Percentiles rank a stretch among this genome's conserved stretches.
phyloP scores from a whole-genome alignment of 2,888 invertebrate species.

The Leptopilina drosophilae region DNA sequence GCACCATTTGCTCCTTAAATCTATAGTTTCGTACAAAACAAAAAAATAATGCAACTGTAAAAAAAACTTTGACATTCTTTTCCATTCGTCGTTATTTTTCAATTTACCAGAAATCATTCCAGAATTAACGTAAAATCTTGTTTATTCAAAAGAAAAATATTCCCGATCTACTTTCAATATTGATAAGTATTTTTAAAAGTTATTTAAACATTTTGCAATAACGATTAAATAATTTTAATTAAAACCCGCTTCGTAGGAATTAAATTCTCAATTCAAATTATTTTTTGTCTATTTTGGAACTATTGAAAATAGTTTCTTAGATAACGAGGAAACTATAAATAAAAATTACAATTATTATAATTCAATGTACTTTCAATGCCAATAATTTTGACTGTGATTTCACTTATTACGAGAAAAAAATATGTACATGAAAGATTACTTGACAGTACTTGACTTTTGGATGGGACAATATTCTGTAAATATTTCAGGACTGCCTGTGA shows the following conservation, averaged over 20 bases:
- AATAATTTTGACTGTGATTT: constrained; percentile 29
- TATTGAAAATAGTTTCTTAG: constrained; percentile 33
- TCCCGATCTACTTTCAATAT: too few relatives aligned
- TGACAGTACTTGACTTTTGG: too few relatives aligned
- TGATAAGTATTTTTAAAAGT: too few relatives aligned
- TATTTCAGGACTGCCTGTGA: too few relatives aligned
- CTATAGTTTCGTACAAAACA: constrained; percentile 59
- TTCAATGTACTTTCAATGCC: neutral
- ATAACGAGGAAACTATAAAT: constrained; percentile 4
- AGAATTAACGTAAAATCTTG: too few relatives aligned
- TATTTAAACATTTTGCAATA: too few relatives aligned
- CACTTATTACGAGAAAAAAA: too few relatives aligned
- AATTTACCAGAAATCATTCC: too few relatives aligned
- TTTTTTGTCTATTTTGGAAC: constrained; percentile 17
- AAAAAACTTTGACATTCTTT: constrained; percentile 8
- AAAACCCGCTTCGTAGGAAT: too few relatives aligned
- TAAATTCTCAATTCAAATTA: neutral
- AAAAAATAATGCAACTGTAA: neutral
- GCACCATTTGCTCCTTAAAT: constrained; percentile 75
- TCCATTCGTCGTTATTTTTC: constrained; percentile 10
- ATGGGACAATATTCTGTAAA: too few relatives aligned
- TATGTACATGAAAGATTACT: too few relatives aligned
- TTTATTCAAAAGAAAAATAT: too few relatives aligned
- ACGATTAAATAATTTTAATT: neutral
- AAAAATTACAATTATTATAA: neutral